Conservation (phyloP, 2,113 vertebrate species). For the Suricata suricatta region DNA sequence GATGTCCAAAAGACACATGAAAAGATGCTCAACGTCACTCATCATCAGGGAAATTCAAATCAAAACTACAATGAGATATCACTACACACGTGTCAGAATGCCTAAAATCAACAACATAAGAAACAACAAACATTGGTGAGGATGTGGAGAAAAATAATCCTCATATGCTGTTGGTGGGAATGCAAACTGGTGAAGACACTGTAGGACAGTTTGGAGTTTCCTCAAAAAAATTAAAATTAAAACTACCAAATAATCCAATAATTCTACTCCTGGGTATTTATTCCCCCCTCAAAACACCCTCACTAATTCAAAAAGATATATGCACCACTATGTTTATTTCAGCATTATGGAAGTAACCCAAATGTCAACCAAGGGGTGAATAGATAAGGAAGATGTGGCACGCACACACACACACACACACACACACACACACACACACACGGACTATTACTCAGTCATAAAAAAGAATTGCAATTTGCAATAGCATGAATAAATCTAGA, state of each 20-base stretch:
- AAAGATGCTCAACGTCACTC: background rate
- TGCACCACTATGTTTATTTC: background rate
- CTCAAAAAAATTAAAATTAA: background rate
- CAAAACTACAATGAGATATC: no score
- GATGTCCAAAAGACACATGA: background rate
- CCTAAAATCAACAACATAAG: background rate
- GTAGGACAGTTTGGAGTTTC: background rate
- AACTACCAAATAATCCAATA: background rate
- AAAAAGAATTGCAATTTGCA: background rate
- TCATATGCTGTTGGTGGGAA: background rate
- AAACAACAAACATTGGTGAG: background rate
- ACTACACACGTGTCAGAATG: background rate
- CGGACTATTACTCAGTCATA: background rate
- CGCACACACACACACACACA: no score
- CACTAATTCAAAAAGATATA: background rate
- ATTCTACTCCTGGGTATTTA: background rate
- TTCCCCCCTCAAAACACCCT: no score
- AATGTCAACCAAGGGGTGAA: background rate
- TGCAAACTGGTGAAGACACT: background rate
- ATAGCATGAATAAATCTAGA: background rate
- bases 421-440: background rate
- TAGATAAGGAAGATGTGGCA: background rate
- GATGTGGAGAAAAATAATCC: background rate
- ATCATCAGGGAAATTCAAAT: no score
- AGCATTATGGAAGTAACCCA: background rate